phyloP scores from a whole-genome alignment of 2,888 invertebrate genomes.

The Cancer borealis region DNA sequence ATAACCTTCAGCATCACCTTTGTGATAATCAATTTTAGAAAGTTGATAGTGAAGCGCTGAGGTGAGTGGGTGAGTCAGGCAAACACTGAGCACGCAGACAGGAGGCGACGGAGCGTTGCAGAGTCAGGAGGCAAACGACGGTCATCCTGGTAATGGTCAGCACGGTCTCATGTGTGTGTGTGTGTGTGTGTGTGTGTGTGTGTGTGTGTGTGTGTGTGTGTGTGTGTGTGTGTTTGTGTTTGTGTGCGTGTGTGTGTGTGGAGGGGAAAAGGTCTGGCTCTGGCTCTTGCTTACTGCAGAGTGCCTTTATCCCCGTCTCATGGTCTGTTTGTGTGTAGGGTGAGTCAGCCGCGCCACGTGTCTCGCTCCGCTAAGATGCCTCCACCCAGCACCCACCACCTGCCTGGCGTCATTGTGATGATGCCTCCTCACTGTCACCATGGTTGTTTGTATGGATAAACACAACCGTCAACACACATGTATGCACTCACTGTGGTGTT shows the following conservation, averaged over 20 bases:
- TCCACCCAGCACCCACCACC: not conserved
- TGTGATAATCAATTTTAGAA: not conserved
- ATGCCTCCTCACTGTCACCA: not conserved
- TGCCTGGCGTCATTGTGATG: not conserved
- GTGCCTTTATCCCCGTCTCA: not conserved
- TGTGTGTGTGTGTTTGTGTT: not conserved
- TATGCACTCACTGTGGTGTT: too few relatives aligned
- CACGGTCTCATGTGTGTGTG: not conserved
- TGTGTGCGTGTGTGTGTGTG: not conserved
- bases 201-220: not conserved
- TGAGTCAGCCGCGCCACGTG: constrained; percentile 25
- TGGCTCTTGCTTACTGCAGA: constrained; percentile 18
- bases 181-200: not conserved
- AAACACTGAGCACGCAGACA: not conserved
- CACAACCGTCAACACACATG: too few relatives aligned
- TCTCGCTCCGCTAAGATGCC: not conserved
- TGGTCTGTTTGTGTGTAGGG: not conserved
- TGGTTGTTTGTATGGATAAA: too few relatives aligned
- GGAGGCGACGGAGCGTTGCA: not conserved
- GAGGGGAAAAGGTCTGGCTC: not conserved
- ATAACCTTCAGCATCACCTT: not conserved
- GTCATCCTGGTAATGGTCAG: not conserved
- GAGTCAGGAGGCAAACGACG: not conserved
- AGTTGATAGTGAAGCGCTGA: not conserved
- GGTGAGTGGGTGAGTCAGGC: not conserved